Conservation (phyloP, 2,113 vertebrate genomes). For the Zosterops japonicus region DNA sequence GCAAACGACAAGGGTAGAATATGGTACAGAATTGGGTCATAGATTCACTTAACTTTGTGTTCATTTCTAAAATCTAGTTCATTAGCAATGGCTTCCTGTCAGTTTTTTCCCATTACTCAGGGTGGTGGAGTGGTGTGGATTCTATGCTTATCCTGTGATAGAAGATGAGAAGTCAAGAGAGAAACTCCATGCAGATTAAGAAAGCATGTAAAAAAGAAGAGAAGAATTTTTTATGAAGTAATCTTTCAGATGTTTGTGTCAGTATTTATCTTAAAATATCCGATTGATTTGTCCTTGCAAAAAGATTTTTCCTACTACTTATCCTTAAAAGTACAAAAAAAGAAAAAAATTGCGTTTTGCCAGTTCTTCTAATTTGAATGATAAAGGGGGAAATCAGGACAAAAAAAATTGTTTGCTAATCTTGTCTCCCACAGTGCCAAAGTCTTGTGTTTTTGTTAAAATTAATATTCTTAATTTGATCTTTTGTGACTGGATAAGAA, state of each 20-base stretch:
- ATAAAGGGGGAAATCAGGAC: slow-evolving; percentile 5
- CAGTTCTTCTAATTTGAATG: slow-evolving; percentile 1
- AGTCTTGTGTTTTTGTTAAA: slow-evolving; percentile 46
- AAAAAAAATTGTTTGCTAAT: slow-evolving; percentile 11
- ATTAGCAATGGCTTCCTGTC: not conserved
- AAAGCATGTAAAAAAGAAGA: not conserved
- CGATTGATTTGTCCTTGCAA: not conserved
- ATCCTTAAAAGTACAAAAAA: slow-evolving; percentile 33
- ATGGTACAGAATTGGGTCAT: not conserved
- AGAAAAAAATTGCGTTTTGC: slow-evolving; percentile 13
- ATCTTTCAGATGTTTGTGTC: not conserved
- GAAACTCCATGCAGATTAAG: not conserved
- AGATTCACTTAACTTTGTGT: not conserved
- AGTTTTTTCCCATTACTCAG: not conserved
- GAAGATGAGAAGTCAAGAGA: not conserved
- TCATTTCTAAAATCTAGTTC: not conserved
- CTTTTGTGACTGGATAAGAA: slow-evolving; percentile 1
- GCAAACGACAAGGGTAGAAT: not conserved
- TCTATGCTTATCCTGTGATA: not conserved
- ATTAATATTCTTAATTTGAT: slow-evolving; percentile 13
- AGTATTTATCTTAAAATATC: not conserved
- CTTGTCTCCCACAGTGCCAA: not conserved
- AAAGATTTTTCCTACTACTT: not conserved
- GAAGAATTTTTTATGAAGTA: not conserved
- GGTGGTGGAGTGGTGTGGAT: not conserved